Conservation (phyloP, 2,888 invertebrate genomes). For the Tethea ocularis region DNA sequence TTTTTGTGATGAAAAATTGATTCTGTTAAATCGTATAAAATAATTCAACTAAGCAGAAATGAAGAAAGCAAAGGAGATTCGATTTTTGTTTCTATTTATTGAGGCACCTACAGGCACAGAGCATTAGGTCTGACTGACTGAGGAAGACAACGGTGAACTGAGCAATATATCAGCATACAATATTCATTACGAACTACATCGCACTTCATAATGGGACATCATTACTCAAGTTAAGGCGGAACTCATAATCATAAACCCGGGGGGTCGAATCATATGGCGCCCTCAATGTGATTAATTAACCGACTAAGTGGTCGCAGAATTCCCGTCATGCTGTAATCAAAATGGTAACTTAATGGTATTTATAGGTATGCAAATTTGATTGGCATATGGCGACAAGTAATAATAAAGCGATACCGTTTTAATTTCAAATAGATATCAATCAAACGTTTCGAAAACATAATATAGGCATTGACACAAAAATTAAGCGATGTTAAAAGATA, state of each 20-base stretch:
- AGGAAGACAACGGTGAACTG: no score
- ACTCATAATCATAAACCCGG: conserved; percentile 18
- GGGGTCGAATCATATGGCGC: conserved; percentile 13
- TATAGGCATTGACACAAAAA: neutral
- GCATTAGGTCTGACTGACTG: no score
- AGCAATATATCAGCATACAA: no score
- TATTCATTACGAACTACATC: neutral
- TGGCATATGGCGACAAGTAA: neutral
- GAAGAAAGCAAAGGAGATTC: no score
- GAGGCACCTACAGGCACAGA: no score
- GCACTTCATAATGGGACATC: neutral
- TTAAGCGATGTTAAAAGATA: conserved; percentile 50
- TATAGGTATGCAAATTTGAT: conserved; percentile 19
- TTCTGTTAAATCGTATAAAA: no score
- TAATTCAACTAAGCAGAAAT: no score
- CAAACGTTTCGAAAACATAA: neutral
- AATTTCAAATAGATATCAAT: no score
- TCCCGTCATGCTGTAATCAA: conserved; percentile 18
- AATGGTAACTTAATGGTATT: conserved; percentile 21
- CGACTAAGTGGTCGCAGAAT: conserved; percentile 18
- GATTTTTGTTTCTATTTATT: no score
- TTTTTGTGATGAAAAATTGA: no score
- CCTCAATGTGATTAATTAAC: conserved; percentile 31
- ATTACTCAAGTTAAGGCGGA: conserved; percentile 3
- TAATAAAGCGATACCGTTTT: neutral